These are phyloP conservation scores for Macrocentrus cingulum DNA, from an alignment of 1,140 invertebrate species.

Conservation along the genomic window DNA sequence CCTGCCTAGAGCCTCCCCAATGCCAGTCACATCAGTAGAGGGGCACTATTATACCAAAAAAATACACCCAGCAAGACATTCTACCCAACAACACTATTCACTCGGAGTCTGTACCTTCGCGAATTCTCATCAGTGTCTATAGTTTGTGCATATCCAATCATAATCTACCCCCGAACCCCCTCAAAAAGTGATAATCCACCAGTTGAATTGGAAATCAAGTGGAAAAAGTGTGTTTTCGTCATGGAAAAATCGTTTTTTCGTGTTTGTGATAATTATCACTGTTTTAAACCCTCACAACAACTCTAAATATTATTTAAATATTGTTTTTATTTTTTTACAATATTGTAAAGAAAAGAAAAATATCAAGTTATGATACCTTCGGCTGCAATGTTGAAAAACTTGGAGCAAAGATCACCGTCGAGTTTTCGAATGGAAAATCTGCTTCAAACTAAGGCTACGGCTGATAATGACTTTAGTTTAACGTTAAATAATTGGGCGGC, in stretches of 20 bases:
- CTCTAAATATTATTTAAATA: no score
- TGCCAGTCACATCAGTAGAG: background rate
- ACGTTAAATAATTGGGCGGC: conserved; percentile 53
- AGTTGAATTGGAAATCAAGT: no score
- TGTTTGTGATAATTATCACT: no score
- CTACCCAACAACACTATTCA: conserved; percentile 18
- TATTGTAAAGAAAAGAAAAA: no score
- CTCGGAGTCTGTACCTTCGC: conserved; percentile 15
- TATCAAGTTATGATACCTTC: conserved; percentile 48
- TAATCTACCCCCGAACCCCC: no score
- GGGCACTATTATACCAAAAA: background rate
- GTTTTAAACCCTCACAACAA: no score
- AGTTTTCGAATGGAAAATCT: conserved; percentile 62
- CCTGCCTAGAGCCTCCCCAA: background rate
- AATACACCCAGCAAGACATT: conserved; percentile 2
- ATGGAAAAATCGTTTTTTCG: no score
- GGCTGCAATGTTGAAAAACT: conserved; percentile 56
- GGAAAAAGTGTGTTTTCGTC: no score
- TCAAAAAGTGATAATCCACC: no score
- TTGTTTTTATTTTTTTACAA: no score
- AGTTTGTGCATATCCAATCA: background rate
- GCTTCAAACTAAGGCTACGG: conserved; percentile 54
- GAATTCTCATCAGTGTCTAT: conserved; percentile 9
- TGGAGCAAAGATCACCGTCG: conserved; percentile 55
- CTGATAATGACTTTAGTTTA: conserved; percentile 47